Percentiles rank a stretch among this genome's conserved stretches.
Conservation (phyloP, 2,797 vertebrate genomes). For the Hephaestus fuliginosus region DNA sequence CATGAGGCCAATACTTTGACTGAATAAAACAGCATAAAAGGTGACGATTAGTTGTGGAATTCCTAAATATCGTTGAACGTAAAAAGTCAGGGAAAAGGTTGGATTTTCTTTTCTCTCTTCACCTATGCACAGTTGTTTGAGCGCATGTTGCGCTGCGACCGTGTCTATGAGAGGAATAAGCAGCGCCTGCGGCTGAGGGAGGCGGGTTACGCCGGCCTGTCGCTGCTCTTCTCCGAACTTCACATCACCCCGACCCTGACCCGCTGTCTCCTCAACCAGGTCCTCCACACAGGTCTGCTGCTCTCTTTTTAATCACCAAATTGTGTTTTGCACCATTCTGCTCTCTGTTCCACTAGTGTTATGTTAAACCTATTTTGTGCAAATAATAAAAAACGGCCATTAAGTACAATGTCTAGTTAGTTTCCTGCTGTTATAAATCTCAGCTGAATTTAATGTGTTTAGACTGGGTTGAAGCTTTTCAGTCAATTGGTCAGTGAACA, state of each 20-base stretch:
- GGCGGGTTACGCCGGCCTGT: slow-evolving; percentile 93
- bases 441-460: background rate
- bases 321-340: background rate
- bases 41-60: background rate
- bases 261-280: slow-evolving; percentile 94
- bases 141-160: slow-evolving; percentile 96
- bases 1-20: background rate
- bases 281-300: slow-evolving; percentile 92
- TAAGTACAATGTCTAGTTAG: background rate
- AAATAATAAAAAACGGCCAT: background rate
- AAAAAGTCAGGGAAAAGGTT: background rate
- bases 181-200: slow-evolving; percentile 94
- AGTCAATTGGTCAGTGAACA: background rate
- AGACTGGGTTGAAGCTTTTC: background rate
- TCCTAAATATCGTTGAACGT: background rate
- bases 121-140: slow-evolving; percentile 88
- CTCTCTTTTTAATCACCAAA: background rate
- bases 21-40: background rate
- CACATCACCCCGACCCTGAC: slow-evolving; percentile 90
- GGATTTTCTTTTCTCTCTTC: background rate
- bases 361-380: background rate
- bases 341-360: no score
- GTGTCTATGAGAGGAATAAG: slow-evolving; percentile 96
- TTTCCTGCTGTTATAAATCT: background rate
- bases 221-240: slow-evolving; percentile 92